Percentiles rank a stretch among this genome's conserved stretches.
Conservation (phyloP, 2,113 vertebrate species). For the Apistogramma diplotaenia region DNA sequence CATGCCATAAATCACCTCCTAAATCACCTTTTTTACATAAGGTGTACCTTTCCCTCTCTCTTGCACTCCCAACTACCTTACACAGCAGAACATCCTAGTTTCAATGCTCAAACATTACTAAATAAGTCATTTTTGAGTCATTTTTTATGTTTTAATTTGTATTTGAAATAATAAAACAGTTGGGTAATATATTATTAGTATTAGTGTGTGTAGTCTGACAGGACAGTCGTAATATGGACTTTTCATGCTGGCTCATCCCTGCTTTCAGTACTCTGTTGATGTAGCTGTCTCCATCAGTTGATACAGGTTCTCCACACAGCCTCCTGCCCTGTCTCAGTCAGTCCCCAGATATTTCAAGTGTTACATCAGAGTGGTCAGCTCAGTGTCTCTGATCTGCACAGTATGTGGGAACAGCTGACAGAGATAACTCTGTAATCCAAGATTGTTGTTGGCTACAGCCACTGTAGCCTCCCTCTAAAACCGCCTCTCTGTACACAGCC, state of each 20-base stretch:
- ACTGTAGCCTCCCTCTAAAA: slow-evolving; percentile 41
- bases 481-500: slow-evolving; percentile 14
- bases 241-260: not conserved
- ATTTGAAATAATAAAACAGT: too few species aligned
- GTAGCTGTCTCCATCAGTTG: slow-evolving; percentile 1
- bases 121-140: too few species aligned
- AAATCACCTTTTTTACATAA: too few species aligned
- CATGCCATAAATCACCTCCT: too few species aligned
- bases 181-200: too few species aligned
- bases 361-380: slow-evolving; percentile 61
- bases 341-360: slow-evolving; percentile 52
- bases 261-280: not conserved
- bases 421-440: slow-evolving; percentile 68
- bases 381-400: slow-evolving; percentile 65
- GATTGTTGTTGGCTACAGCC: slow-evolving; percentile 59
- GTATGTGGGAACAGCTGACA: slow-evolving; percentile 63
- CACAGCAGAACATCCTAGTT: too few species aligned
- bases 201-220: not conserved
- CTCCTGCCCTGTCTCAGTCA: slow-evolving; percentile 34
- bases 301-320: not conserved
- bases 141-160: too few species aligned
- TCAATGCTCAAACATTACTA: too few species aligned
- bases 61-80: too few species aligned
- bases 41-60: too few species aligned
- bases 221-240: too few species aligned